Percentiles rank a stretch among this genome's conserved stretches.
phyloP scores from a whole-genome alignment of 2,888 invertebrate genomes.

The Eurois occulta region DNA sequence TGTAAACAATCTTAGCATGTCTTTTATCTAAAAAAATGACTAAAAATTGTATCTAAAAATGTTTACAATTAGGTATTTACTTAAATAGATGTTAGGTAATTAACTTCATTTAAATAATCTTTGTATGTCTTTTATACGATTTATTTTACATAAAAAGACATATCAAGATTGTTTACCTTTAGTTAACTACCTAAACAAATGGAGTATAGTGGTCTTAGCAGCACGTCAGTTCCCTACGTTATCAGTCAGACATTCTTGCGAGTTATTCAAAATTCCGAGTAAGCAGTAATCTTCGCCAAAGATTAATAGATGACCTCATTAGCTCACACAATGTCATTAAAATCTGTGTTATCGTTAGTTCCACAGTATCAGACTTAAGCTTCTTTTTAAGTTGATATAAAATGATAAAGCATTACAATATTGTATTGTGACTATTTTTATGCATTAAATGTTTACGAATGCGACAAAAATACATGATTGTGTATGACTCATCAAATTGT shows the following conservation, averaged over 20 bases:
- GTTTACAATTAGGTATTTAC: too few relatives aligned
- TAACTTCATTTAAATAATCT: too few relatives aligned
- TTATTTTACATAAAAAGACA: too few relatives aligned
- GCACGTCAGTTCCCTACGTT: neutral
- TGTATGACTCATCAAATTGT: constrained; percentile 41
- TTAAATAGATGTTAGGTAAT: too few relatives aligned
- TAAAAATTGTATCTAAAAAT: too few relatives aligned
- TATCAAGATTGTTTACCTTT: too few relatives aligned
- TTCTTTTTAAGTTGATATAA: constrained; percentile 16
- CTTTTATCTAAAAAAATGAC: too few relatives aligned
- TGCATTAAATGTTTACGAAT: constrained; percentile 23
- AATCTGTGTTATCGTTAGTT: constrained; percentile 18
- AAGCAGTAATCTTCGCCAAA: constrained; percentile 8
- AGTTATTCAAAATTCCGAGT: constrained; percentile 29
- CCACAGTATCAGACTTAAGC: constrained; percentile 8
- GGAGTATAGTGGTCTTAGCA: neutral
- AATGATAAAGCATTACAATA: constrained; percentile 19
- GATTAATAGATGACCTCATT: constrained; percentile 44
- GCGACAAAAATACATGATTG: constrained; percentile 14
- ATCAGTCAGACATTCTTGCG: constrained; percentile 25
- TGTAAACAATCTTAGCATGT: too few relatives aligned
- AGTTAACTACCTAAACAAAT: too few relatives aligned
- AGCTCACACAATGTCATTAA: constrained; percentile 30
- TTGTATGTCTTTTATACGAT: too few relatives aligned
- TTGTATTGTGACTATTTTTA: constrained; percentile 28